Base-by-base conservation (phyloP, 2,797 vertebrate genomes). In the Anomalospiza imberbis region DNA sequence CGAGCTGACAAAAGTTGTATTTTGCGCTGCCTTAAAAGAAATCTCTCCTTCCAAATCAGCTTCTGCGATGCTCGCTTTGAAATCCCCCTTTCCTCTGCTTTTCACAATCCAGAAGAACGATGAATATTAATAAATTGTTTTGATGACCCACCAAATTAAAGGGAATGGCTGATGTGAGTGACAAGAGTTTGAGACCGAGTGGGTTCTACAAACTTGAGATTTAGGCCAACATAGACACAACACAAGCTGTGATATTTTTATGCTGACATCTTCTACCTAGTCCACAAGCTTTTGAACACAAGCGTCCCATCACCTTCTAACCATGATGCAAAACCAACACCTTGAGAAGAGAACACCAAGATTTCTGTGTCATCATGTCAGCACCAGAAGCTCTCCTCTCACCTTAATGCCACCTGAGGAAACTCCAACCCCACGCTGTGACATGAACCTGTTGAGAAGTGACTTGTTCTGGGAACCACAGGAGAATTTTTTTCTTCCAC, bases 371-470 rank as follows among this genome's bases (percentile, higher is more conserved):
- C 50, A 31, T 10, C 42, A 3, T 0, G 8, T 11, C 47, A 78
- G 54, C 47, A 54, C 17, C 42, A 32, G 32, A 71, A 45, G 12
- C 62, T 66, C 48, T 50, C 17, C 31, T 42, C 75, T 44, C 47
- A 61, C 61, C 53, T 88, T 28, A 54, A 47, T 19, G 61, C 28
- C 66, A 65, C 1, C 34, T 73, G 77, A 32, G 2, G 32, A 22
- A 90, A 65, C 48, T 50, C n/a, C 50, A 38, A 4, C 19, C n/a
- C 40, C 25, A 22, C 0, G 0, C 34, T 40, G 58, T 4, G 50
- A 58, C 55, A 34, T 10, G 8, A 67, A 73, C 32, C 66, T 75
- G 19, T 4, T 28, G 58, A 65, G 31, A 71, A 91, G 20, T 22
- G 42, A 57, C 31, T 66, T 32, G 7, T 4, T 80, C 45, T n/a